Evolutionary conservation across 2,797 vertebrate species (phyloP).

Genomic region (Calcarius lapponicus): DNA sequence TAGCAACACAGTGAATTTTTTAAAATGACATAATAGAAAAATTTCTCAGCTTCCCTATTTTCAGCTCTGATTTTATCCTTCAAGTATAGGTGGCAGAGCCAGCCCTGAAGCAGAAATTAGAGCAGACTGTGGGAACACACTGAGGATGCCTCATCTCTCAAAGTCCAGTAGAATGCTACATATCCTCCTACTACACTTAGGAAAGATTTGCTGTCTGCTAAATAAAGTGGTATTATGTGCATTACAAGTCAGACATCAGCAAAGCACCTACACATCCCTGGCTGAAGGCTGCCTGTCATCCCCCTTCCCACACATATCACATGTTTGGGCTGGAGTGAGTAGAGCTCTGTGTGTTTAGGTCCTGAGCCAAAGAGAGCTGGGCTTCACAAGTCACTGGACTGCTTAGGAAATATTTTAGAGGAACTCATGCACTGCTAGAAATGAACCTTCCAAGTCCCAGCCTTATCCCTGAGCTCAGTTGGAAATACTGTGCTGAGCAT

Average conservation of each 20-base stretch:
- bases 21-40: not conserved
- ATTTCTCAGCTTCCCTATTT: not conserved
- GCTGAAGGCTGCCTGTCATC: constrained; percentile 36
- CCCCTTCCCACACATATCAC: not conserved
- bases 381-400: not conserved
- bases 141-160: not conserved
- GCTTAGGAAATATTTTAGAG: not conserved
- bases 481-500: not conserved
- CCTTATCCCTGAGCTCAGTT: not conserved
- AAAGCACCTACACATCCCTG: not conserved
- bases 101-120: not conserved
- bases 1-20: not conserved
- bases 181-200: not conserved
- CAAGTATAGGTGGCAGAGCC: not conserved
- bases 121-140: not conserved
- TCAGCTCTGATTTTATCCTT: not conserved
- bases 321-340: not conserved
- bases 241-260: constrained; percentile 2
- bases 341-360: not conserved
- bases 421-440: not conserved
- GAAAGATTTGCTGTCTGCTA: not conserved
- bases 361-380: not conserved
- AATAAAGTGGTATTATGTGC: not conserved
- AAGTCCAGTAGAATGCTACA: not conserved
- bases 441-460: not conserved